A percentile compares a stretch with the other conserved stretches of the same genome.
phyloP scores from a whole-genome alignment of 2,797 vertebrate genomes.

The Pseudocheirus occidentalis region DNA sequence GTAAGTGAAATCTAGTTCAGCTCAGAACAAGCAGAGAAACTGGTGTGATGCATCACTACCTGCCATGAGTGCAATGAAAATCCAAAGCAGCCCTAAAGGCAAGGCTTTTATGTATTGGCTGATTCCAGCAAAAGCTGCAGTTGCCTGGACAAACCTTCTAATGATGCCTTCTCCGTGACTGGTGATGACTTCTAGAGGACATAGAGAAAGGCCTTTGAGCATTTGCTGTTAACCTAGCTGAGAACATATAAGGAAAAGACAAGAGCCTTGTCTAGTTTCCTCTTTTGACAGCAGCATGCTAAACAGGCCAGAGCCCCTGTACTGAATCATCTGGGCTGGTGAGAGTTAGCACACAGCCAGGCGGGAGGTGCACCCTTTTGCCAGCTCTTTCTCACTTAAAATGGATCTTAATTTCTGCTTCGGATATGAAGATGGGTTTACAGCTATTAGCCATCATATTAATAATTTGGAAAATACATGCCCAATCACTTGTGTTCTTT shows the following conservation, averaged over 20 bases:
- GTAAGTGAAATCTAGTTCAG: slow-evolving; percentile 44
- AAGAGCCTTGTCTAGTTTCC: slow-evolving; percentile 72
- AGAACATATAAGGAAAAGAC: slow-evolving; percentile 30
- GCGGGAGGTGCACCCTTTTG: slow-evolving; percentile 36
- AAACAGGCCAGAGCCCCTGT: slow-evolving; percentile 46
- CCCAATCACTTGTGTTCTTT: slow-evolving; percentile 80
- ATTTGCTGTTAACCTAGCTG: slow-evolving; percentile 17
- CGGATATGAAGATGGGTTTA: slow-evolving; percentile 77
- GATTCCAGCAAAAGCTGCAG: slow-evolving; percentile 8
- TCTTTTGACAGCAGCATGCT: slow-evolving; percentile 64
- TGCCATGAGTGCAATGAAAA: slow-evolving; percentile 39
- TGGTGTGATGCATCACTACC: slow-evolving; percentile 11
- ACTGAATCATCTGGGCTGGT: slow-evolving; percentile 24
- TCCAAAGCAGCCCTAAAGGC: slow-evolving; percentile 27
- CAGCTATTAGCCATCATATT: slow-evolving; percentile 79
- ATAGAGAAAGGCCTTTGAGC: slow-evolving; percentile 8
- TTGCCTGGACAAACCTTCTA: slow-evolving; percentile 23
- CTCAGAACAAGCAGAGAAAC: slow-evolving; percentile 13
- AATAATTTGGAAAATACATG: slow-evolving; percentile 85
- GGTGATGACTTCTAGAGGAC: slow-evolving; percentile 15
- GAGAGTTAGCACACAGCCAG: slow-evolving; percentile 48
- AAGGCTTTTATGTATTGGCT: not conserved
- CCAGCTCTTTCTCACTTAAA: slow-evolving; percentile 69
- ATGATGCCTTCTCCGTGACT: slow-evolving; percentile 21
- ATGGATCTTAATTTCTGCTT: slow-evolving; percentile 74